Evolutionary conservation across 1,140 invertebrate genomes (phyloP), one percentile per base, ranked within the genome.

Genomic region (Eueides isabella): DNA sequence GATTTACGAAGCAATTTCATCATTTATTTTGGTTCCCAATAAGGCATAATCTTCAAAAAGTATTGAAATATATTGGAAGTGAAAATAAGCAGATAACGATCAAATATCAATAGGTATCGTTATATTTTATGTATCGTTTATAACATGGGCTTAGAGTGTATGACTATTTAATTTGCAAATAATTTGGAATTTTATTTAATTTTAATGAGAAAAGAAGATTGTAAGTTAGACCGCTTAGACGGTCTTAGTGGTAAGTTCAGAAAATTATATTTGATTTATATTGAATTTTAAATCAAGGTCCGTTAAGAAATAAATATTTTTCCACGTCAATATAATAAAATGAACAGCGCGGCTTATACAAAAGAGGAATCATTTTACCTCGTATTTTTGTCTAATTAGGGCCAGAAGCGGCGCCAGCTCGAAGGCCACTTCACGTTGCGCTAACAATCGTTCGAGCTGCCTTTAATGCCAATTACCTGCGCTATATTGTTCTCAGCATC

Each of bases 21-120:
- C 80, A 91, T 86, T 92, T 90, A 90, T 87, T 87, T 81, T 83
- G 79, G 78, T 86, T 85, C 85, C 79, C 81, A 89, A 84, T 89
- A 80, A 69, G 82, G 79, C 71, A 79, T 85, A 89, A 91, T 90
- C 82, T 88, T 85, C 72, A 84, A 72, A 77, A 80, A 80, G 78
- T 87, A 85, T 85, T 63, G 76, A 80, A 77, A 75, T 74, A 66
- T 30, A 62, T 63, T 70, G 48, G 35, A 41, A 82, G 77, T 67
- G 83, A 85, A 87, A 85, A 89, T 88, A 87, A 87, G 82, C 75
- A 76, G 81, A 85, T 85, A 84, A 87, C 84, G 86, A 91, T 87
- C 79, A 85, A 84, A 79, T 78, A 23, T 80, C 82, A 78, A 83
- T 87, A 84, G 80, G 80, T 78, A 64, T 19, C 16, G 19, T 44